Evolutionary conservation across 2,797 vertebrate species (phyloP), one percentile per base, ranked within the genome.

Genomic region (Neostethus bicornis): DNA sequence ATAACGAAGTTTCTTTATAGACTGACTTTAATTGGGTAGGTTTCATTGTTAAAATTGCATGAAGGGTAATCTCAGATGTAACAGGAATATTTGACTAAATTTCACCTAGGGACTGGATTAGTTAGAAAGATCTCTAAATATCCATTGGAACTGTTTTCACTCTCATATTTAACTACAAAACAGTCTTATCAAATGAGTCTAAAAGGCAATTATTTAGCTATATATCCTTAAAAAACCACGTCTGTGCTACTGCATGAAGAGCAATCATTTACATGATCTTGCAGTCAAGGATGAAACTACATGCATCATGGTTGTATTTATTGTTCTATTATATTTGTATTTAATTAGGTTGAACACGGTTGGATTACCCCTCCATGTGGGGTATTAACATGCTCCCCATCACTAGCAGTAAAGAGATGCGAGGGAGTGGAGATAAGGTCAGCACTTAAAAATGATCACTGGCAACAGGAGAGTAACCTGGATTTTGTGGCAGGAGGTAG

Each of bases 371-470:
- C 85, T 73, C 71, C 49, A 70, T 78, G 79, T 83, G 61, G 66
- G 62, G 73, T 77, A 75, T 83, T 80, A 84, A 73, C 75, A 85
- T 85, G 81, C 74, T 77, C 59, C 57, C 69, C 54, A 48, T 69
- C 76, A 46, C 70, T 49, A 53, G 42, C 34, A 37, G 63, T 62
- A 66, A 57, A 45, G 54, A 64, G 65, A 66, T 25, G 81, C 59
- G 24, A 60, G 66, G 26, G 42, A 57, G 52, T 50, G 50, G 21
- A 85, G 87, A 91, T 90, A 90, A 88, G 84, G 75, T 81, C 84
- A 78, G 75, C 67, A 61, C 82, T 88, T 87, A 85, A 89, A 91
- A 90, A 87, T 88, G 89, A 89, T 88, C 81, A 53, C 70, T 51
- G 64, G 73, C 71, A 79, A 78, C 79, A 80, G 68, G 79, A 81